Evolutionary conservation across 2,888 invertebrate species (phyloP).

Genomic region (Drosophila ezoana): DNA sequence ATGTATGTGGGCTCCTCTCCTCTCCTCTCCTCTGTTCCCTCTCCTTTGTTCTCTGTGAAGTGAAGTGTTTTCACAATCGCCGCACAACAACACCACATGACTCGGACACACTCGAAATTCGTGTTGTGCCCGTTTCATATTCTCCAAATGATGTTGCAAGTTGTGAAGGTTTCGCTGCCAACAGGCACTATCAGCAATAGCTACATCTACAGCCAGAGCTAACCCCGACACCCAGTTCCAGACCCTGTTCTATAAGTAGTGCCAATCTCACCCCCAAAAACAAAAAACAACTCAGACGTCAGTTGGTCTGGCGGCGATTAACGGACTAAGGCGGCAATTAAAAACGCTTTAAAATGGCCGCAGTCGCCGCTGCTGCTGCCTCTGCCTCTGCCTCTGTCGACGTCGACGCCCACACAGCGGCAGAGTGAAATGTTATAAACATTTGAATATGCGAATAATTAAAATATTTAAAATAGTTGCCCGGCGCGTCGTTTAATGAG

Average conservation of each 20-base stretch:
- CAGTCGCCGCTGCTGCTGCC: conserved; percentile 44
- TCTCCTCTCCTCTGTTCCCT: neutral
- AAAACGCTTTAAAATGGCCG: conserved; percentile 59
- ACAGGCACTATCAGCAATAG: conserved; percentile 15
- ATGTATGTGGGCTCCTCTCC: conserved; percentile 38
- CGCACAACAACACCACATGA: conserved; percentile 47
- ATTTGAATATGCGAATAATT: conserved; percentile 70
- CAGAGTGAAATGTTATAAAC: conserved; percentile 28
- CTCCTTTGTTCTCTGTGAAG: conserved; percentile 7
- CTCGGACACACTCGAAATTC: conserved; percentile 39
- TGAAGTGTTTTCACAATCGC: conserved; percentile 67
- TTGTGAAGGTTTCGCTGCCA: conserved; percentile 45
- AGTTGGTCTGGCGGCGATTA: conserved; percentile 62
- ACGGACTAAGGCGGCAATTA: conserved; percentile 59
- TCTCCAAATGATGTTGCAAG: conserved; percentile 54
- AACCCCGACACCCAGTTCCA: neutral
- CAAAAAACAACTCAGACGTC: conserved; percentile 47
- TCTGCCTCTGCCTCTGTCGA: neutral
- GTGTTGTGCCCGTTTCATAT: conserved; percentile 41
- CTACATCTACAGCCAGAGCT: neutral
- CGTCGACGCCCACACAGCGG: conserved; percentile 9
- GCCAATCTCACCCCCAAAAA: neutral
- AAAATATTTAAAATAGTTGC: conserved; percentile 76
- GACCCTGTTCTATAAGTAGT: conserved; percentile 1
- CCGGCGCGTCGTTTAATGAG: conserved; percentile 65